These are phyloP conservation scores for Neogale vison DNA, from an alignment of 2,113 vertebrate genomes.

Conservation along the genomic window DNA sequence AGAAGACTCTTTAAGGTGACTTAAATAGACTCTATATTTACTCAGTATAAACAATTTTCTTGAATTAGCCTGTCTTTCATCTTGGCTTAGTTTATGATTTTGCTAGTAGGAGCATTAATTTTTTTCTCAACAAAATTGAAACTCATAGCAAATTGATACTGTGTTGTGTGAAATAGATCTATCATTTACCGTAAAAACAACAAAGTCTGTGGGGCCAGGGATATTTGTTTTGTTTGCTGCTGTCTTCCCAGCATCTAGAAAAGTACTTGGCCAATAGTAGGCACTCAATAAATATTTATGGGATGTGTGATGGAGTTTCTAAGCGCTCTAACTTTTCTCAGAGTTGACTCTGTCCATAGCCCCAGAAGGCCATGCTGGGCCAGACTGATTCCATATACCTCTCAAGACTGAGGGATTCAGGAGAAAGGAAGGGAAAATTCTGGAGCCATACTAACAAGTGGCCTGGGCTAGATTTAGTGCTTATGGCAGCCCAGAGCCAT, in stretches of 20 bases:
- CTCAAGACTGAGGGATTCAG: not conserved
- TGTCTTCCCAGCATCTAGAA: not conserved
- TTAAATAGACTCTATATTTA: not conserved
- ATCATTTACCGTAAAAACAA: not conserved
- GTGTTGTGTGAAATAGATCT: not conserved
- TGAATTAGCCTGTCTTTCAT: not conserved
- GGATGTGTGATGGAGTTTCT: not conserved
- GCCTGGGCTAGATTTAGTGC: not conserved
- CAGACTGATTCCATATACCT: not conserved
- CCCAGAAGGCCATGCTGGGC: not conserved
- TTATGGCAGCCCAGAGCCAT: not conserved
- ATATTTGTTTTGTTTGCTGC: not conserved
- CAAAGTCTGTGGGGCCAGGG: not conserved
- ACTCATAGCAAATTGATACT: not conserved
- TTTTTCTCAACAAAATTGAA: not conserved
- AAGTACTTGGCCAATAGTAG: not conserved
- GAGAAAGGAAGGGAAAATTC: rapidly evolving
- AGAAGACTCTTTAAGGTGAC: not conserved
- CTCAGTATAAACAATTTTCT: not conserved
- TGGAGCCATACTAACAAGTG: not conserved
- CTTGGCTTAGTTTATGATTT: not conserved
- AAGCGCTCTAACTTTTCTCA: not conserved
- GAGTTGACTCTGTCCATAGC: not conserved
- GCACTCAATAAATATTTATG: not conserved
- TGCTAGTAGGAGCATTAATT: not conserved